A percentile compares a stretch with the other conserved stretches of the same genome.
These are phyloP conservation scores for Megaceryle alcyon DNA, from an alignment of 2,797 vertebrate genomes.

Conservation along the genomic window DNA sequence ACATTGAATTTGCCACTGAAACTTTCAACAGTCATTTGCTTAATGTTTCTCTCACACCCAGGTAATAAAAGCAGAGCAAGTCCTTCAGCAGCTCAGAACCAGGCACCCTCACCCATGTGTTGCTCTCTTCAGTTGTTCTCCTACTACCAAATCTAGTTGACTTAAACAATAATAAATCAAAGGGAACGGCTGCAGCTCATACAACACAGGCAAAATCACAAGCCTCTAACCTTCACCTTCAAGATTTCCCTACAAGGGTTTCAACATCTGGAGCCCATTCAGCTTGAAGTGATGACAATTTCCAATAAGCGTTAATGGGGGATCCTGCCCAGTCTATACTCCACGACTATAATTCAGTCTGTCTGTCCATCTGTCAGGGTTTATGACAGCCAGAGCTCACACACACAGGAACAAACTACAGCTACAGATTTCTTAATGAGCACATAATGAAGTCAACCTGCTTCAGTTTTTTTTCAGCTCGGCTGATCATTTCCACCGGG, in stretches of 20 bases:
- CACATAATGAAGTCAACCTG: conserved; percentile 59
- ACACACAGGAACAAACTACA: conserved; percentile 61
- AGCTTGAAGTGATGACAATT: conserved; percentile 79
- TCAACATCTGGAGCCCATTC: conserved; percentile 82
- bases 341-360: conserved; percentile 73
- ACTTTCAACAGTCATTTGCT: conserved; percentile 26
- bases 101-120: conserved; percentile 61
- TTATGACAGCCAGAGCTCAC: conserved; percentile 72
- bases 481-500: neutral
- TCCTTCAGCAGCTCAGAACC: conserved; percentile 59
- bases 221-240: conserved; percentile 55
- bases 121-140: conserved; percentile 70
- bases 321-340: conserved; percentile 71
- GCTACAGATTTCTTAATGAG: conserved; percentile 68
- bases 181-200: conserved; percentile 53
- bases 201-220: conserved; percentile 53
- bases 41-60: neutral
- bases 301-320: conserved; percentile 81
- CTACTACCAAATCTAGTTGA: conserved; percentile 75
- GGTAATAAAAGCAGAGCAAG: conserved; percentile 60
- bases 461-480: neutral
- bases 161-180: conserved; percentile 81
- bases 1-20: neutral
- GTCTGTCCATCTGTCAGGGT: conserved; percentile 74
- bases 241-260: conserved; percentile 61